Conservation (phyloP, 92 coral and sea anemone species). For the Metridium senile region DNA sequence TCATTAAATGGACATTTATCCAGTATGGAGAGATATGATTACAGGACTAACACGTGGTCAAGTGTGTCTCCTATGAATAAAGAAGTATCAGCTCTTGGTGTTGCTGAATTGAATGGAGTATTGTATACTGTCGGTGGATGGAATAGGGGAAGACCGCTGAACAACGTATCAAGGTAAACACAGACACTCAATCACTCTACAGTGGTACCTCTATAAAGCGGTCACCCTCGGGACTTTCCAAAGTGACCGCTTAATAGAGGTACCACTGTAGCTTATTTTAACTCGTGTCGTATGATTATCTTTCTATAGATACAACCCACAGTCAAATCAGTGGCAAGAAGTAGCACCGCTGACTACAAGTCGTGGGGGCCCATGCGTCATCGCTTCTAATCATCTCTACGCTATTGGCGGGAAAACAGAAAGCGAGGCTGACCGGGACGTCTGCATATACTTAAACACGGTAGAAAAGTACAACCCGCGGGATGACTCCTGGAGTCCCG, state of each 20-base stretch:
- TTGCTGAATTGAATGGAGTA: conserved; percentile 80
- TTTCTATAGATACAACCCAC: conserved; percentile 68
- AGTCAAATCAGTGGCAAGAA: conserved; percentile 77
- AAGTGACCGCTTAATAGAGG: too few relatives aligned
- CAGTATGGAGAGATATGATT: conserved; percentile 89
- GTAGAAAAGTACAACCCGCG: conserved; percentile 79
- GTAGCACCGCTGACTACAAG: conserved; percentile 76
- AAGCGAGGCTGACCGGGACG: conserved; percentile 64
- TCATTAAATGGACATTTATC: conserved; percentile 90
- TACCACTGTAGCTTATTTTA: too few relatives aligned
- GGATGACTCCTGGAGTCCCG: conserved; percentile 68
- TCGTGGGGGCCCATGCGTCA: conserved; percentile 95
- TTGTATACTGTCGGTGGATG: conserved; percentile 97
- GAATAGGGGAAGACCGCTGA: conserved; percentile 85
- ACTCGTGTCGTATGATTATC: neutral
- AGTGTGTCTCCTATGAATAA: conserved; percentile 89
- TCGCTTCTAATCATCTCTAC: conserved; percentile 75
- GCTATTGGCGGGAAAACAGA: conserved; percentile 98
- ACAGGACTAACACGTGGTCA: conserved; percentile 89
- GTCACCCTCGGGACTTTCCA: too few relatives aligned
- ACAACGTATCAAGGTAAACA: conserved; percentile 67
- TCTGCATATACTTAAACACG: conserved; percentile 70
- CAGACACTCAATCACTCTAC: too few relatives aligned
- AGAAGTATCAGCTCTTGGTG: conserved; percentile 95
- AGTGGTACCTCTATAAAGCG: too few relatives aligned